A percentile compares a stretch with the other conserved stretches of the same genome.
Evolutionary conservation across 2,113 vertebrate genomes (phyloP).

Genomic region (Mesocricetus auratus): DNA sequence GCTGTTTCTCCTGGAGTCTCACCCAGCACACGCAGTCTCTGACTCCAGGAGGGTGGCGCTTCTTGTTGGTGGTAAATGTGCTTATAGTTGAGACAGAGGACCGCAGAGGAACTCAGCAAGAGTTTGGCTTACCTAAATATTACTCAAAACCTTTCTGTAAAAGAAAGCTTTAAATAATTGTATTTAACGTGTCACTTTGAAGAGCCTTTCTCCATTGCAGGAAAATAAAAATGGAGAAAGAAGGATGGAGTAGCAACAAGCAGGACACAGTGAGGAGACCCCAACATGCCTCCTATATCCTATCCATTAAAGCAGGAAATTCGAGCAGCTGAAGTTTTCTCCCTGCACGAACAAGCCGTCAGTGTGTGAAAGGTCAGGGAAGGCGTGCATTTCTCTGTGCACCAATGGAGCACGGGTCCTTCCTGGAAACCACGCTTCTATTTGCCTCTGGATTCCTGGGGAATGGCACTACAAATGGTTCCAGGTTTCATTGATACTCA

Average conservation of each 20-base stretch:
- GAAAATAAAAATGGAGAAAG: not conserved
- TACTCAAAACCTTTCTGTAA: not conserved
- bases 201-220: not conserved
- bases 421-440: not conserved
- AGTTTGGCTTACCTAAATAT: not conserved
- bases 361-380: not conserved
- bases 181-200: not conserved
- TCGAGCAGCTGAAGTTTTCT: not conserved
- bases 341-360: not conserved
- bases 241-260: not conserved
- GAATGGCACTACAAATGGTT: not conserved
- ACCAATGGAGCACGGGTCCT: not conserved
- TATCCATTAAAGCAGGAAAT: not conserved
- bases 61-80: not conserved
- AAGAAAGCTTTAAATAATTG: not conserved
- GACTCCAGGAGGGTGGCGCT: accelerated
- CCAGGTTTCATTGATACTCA: not conserved
- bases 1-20: too few species aligned
- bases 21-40: accelerated
- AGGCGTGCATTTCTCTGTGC: not conserved
- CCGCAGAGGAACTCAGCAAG: not conserved
- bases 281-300: not conserved
- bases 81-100: not conserved
- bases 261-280: not conserved
- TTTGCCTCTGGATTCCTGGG: not conserved